Base-by-base conservation (phyloP, 2,888 invertebrate species). In the Macropis europaea region DNA sequence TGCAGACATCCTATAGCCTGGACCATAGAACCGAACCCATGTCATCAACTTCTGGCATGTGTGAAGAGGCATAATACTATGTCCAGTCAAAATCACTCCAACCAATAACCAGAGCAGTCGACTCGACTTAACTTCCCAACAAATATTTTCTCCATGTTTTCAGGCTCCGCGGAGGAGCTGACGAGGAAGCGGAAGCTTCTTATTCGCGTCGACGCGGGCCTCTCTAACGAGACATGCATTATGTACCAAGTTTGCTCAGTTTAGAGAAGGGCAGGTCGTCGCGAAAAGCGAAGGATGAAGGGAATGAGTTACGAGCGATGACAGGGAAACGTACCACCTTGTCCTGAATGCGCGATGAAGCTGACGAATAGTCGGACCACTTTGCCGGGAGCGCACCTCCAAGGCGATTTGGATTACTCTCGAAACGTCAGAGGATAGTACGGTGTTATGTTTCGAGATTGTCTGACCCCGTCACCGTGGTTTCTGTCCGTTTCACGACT, bases 201-300 rank as follows among this genome's bases (percentile, higher is more conserved):
- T 79, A 79, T 78, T 79, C 81, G 47, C 42, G 69, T 24, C 24
- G 28, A 45, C 26, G 9, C 19, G 48, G 43, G 43, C 15, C 38
- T 54, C 52, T 61, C 68, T 79, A 82, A 83, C 79, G 82, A 82
- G 77, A 73, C 77, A 67, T 83, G 73, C 69, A 81, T 81, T 80
- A 83, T 77, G 72, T 70, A 83, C 68, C 50, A 73, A 78, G 48
- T 76, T 73, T 40, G 43, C 63, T 56, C 61, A 48, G 60, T 72
- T 61, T 63, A 38, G 43, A 61, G 17, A 22, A 24, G 19, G 38
- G 15, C 7, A 40, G 3, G 15, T 15, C 34, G 26, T 7, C 11
- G 17, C 19, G 53, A 52, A 53, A 50, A 32, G 53, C 42, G 53
- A 66, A 62, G 43, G 26, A 36, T 9, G 57, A 54, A 50, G 36